A percentile compares a stretch with the other conserved stretches of the same genome.
Evolutionary conservation across 2,113 vertebrate genomes (phyloP).

Genomic region (Gambusia holbrooki): DNA sequence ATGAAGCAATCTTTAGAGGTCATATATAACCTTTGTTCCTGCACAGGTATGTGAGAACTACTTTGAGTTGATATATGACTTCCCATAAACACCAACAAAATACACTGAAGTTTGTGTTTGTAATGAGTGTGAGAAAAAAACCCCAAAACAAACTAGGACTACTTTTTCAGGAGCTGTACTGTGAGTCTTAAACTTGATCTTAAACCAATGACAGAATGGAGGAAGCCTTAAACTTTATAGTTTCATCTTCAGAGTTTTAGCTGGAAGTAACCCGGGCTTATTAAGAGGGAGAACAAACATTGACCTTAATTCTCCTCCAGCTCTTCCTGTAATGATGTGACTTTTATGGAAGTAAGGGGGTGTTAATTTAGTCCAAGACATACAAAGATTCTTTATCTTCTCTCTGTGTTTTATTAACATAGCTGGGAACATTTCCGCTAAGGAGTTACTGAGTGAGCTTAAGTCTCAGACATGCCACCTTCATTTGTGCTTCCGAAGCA

Average conservation of each 20-base stretch:
- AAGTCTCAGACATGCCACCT: slow-evolving; percentile 54
- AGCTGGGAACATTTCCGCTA: slow-evolving; percentile 63
- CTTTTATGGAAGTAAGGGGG: slow-evolving; percentile 54
- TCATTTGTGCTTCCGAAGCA: slow-evolving; percentile 45
- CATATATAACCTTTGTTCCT: background rate
- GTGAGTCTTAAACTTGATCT: slow-evolving; percentile 12
- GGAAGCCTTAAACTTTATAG: slow-evolving; percentile 15
- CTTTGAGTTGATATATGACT: background rate
- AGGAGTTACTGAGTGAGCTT: slow-evolving; percentile 55
- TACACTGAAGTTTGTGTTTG: background rate
- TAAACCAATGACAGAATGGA: slow-evolving; percentile 8
- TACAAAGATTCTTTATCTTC: slow-evolving; percentile 67
- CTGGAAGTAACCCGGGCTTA: slow-evolving; percentile 45
- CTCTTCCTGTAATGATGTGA: slow-evolving; percentile 59
- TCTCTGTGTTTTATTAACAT: slow-evolving; percentile 72
- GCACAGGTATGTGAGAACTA: background rate
- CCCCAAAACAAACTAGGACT: fast-evolving
- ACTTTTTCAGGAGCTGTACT: background rate
- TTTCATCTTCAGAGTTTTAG: slow-evolving; percentile 36
- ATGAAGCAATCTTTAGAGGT: background rate
- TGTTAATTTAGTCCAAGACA: slow-evolving; percentile 72
- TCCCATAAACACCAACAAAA: background rate
- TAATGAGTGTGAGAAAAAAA: background rate
- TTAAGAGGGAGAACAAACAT: slow-evolving; percentile 57
- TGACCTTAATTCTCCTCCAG: slow-evolving; percentile 60